These are phyloP conservation scores for Capromys pilorides DNA, from an alignment of 2,797 vertebrate genomes.

Conservation along the genomic window DNA sequence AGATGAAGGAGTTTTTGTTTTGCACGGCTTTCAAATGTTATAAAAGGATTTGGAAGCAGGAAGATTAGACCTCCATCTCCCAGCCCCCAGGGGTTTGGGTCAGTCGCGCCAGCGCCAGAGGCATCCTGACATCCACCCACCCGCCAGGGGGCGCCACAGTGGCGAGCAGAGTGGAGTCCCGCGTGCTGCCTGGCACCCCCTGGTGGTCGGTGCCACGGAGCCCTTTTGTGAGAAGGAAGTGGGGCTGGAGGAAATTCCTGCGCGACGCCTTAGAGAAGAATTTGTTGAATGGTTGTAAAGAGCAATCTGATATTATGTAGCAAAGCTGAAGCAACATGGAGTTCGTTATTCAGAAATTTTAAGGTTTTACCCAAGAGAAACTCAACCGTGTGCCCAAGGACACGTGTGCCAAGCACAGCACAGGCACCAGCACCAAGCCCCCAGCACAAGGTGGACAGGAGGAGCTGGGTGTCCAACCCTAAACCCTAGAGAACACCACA, in stretches of 20 bases:
- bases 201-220: accelerated
- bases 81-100: neutral
- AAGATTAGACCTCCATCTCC: neutral
- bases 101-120: accelerated
- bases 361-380: conserved; percentile 15
- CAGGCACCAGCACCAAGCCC: too few relatives aligned
- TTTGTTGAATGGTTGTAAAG: neutral
- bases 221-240: neutral
- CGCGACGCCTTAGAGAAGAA: neutral
- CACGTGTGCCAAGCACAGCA: neutral
- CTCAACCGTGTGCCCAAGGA: neutral
- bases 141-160: accelerated
- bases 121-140: neutral
- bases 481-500: neutral
- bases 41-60: neutral
- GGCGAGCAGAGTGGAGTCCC: neutral
- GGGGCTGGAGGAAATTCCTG: neutral
- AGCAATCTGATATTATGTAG: neutral
- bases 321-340: neutral
- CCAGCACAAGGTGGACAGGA: neutral
- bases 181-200: neutral
- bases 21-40: neutral
- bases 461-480: neutral
- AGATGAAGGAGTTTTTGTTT: neutral
- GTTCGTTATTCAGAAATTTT: neutral